Conservation (phyloP, 1,140 invertebrate genomes). For the Sycophaga agraensis region DNA sequence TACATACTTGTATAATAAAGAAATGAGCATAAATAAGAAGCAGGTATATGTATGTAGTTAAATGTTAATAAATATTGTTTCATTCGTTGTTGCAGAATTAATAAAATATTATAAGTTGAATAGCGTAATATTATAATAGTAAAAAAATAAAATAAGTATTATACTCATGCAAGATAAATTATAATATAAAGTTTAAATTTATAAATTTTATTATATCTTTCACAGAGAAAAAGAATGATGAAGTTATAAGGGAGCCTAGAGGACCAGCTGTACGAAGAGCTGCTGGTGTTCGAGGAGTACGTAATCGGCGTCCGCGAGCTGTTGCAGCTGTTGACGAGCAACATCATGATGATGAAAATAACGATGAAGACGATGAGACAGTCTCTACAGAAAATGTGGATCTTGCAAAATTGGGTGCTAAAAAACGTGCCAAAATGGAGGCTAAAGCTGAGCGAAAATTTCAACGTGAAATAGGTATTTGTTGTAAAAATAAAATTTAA, state of each 20-base stretch:
- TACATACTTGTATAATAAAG: too few relatives aligned
- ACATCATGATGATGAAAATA: slow-evolving; percentile 47
- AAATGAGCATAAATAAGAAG: too few relatives aligned
- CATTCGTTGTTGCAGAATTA: too few relatives aligned
- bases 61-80: too few relatives aligned
- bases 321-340: slow-evolving; percentile 26
- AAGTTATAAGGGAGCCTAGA: slow-evolving; percentile 33
- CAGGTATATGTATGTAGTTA: too few relatives aligned
- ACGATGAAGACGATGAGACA: slow-evolving; percentile 50
- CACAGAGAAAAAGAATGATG: slow-evolving; percentile 31
- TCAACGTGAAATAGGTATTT: slow-evolving; percentile 67
- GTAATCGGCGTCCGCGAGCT: slow-evolving; percentile 33
- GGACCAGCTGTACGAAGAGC: slow-evolving; percentile 41
- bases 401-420: slow-evolving; percentile 83
- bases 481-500: too few relatives aligned
- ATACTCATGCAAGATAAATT: too few relatives aligned
- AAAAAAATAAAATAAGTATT: too few relatives aligned
- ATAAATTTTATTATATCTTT: not conserved
- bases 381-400: slow-evolving; percentile 57
- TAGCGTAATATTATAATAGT: too few relatives aligned
- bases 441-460: slow-evolving; percentile 89
- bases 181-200: too few relatives aligned
- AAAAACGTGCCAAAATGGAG: slow-evolving; percentile 88
- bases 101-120: too few relatives aligned
- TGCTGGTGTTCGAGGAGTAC: slow-evolving; percentile 43